Evolutionary conservation across 2,797 vertebrate species (phyloP).

Genomic region (Characodon lateralis): DNA sequence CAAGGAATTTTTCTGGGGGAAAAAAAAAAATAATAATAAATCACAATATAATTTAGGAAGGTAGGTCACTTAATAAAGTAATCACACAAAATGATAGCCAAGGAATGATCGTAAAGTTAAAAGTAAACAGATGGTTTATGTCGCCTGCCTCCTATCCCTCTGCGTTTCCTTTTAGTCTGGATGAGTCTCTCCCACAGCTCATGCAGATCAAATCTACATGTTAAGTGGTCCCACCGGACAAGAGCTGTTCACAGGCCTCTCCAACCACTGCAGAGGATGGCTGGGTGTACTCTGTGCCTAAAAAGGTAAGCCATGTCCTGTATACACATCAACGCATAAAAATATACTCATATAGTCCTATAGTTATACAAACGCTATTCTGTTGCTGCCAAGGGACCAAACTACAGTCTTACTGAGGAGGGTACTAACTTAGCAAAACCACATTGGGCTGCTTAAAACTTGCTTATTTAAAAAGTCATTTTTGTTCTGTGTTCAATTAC

Average conservation of each 20-base stretch:
- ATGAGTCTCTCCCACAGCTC: constrained; percentile 39
- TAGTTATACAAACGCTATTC: not conserved
- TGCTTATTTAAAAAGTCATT: not conserved
- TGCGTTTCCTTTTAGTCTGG: constrained; percentile 16
- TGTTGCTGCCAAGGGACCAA: not conserved
- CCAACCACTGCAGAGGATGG: constrained; percentile 39
- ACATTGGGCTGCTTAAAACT: not conserved
- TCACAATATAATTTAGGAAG: not conserved
- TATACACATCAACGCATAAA: not conserved
- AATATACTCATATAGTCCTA: not conserved
- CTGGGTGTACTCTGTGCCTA: constrained; percentile 30
- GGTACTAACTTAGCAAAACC: not conserved
- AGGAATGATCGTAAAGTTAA: constrained; percentile 9
- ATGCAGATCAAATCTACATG: constrained; percentile 54
- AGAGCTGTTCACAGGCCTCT: constrained; percentile 61
- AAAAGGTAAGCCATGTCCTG: constrained; percentile 46
- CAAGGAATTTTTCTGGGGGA: not conserved
- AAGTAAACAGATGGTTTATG: constrained; percentile 3
- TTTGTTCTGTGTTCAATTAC: not conserved
- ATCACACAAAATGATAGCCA: constrained; percentile 6
- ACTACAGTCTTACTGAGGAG: not conserved
- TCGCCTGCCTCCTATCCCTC: not conserved
- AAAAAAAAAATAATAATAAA: not conserved
- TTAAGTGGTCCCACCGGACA: constrained; percentile 45
- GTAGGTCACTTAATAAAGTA: not conserved